These are phyloP conservation scores for Zoanthus solanderi DNA, from an alignment of 92 coral and sea anemone genomes.

Conservation along the genomic window DNA sequence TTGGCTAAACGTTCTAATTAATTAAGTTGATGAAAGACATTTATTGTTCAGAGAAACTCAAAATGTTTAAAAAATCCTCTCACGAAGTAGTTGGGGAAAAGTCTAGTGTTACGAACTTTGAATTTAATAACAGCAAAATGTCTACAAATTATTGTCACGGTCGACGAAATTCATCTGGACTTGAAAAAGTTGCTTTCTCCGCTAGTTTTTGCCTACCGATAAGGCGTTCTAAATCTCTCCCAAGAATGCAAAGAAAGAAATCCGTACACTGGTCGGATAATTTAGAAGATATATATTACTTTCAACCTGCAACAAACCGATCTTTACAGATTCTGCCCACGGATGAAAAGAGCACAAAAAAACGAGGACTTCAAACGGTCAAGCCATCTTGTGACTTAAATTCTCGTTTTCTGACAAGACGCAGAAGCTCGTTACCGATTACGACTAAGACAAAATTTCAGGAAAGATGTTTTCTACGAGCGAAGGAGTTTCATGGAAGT, in stretches of 20 bases:
- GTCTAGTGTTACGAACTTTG: neutral
- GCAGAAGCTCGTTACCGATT: constrained; percentile 3
- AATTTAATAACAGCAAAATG: neutral
- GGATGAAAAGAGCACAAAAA: neutral
- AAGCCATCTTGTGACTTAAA: neutral
- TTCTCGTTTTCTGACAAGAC: neutral
- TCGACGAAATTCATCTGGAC: constrained; percentile 4
- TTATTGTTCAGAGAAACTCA: neutral
- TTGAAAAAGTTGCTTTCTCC: neutral
- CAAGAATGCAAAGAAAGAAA: constrained; percentile 20
- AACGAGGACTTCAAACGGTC: neutral
- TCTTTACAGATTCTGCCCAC: neutral
- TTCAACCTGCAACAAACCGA: neutral
- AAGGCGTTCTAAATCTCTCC: constrained; percentile 25
- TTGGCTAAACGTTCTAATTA: constrained; percentile 4
- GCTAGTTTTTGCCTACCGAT: constrained; percentile 7
- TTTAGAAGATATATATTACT: constrained; percentile 15
- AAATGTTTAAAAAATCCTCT: neutral
- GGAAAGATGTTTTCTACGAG: neutral
- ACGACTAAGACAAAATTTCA: constrained; percentile 1
- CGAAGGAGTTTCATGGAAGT: constrained; percentile 21
- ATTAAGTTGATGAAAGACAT: neutral
- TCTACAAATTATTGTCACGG: neutral
- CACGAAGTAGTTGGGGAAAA: neutral
- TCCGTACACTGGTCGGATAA: constrained; percentile 30